phyloP scores from a whole-genome alignment of 53 echinoderm and acorn worm species.

The Crossaster papposus region DNA sequence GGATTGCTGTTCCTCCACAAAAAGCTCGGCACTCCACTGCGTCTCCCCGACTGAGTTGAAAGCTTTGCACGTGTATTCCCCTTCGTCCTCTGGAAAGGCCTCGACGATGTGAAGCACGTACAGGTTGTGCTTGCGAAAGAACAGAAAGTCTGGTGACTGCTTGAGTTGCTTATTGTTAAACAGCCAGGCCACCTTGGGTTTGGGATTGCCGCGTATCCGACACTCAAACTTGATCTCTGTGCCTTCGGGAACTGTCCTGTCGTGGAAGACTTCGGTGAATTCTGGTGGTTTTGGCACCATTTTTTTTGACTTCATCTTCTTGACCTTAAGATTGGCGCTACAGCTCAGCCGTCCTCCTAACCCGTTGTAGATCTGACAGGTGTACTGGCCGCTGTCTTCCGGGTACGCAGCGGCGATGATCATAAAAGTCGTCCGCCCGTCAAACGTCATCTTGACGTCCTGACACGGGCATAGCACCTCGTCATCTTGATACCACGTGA shows the following conservation, averaged over 20 bases:
- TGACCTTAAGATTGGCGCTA: constrained; percentile 74
- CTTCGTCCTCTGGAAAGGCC: constrained; percentile 83
- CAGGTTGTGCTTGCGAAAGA: constrained; percentile 72
- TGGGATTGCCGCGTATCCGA: constrained; percentile 71
- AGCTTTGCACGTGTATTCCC: constrained; percentile 84
- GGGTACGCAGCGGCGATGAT: constrained; percentile 59
- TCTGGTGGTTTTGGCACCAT: constrained; percentile 72
- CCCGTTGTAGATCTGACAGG: constrained; percentile 87
- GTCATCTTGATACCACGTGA: constrained; percentile 70
- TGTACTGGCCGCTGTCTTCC: constrained; percentile 80
- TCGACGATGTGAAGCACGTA: constrained; percentile 81
- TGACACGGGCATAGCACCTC: constrained; percentile 61
- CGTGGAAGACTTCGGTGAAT: constrained; percentile 72
- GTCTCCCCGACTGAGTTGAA: constrained; percentile 78
- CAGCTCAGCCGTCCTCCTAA: constrained; percentile 74
- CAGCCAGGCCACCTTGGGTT: constrained; percentile 82
- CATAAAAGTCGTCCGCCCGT: constrained; percentile 63
- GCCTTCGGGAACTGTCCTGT: constrained; percentile 72
- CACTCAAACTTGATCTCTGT: constrained; percentile 79
- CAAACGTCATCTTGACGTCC: constrained; percentile 68
- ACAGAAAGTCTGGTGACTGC: constrained; percentile 79
- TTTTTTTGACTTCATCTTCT: constrained; percentile 71
- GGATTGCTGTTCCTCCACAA: constrained; percentile 71
- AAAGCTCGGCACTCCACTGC: constrained; percentile 76
- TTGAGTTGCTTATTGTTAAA: constrained; percentile 76